Evolutionary conservation across 2,888 invertebrate species (phyloP).

Genomic region (Leptinotarsa rubiginosa): DNA sequence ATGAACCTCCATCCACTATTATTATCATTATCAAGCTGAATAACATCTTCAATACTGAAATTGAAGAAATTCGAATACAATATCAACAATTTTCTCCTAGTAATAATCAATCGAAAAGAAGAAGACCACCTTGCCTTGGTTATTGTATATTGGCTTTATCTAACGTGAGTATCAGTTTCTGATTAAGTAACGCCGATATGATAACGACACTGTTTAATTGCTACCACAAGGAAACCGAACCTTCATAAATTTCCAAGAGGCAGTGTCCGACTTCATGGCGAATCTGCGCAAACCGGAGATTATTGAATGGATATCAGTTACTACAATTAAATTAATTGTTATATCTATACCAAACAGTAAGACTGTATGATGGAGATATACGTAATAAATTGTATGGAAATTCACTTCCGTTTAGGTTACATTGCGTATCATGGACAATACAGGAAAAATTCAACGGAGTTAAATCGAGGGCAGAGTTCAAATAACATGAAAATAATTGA

Average conservation of each 20-base stretch:
- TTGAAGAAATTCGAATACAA: no score
- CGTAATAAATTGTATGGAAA: not conserved
- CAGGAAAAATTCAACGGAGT: no score
- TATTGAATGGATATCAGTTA: slow-evolving; percentile 43
- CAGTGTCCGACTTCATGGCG: slow-evolving; percentile 19
- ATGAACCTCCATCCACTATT: no score
- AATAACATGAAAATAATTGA: no score
- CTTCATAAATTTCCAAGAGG: slow-evolving; percentile 28
- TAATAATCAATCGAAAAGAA: not conserved
- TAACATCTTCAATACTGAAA: no score
- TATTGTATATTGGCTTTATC: slow-evolving; percentile 8
- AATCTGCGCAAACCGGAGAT: slow-evolving; percentile 18
- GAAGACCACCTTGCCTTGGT: not conserved
- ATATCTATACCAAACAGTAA: not conserved
- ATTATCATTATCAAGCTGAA: no score
- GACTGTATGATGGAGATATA: not conserved
- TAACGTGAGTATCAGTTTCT: slow-evolving; percentile 24
- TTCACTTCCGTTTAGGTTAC: not conserved
- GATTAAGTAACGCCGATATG: slow-evolving; percentile 30
- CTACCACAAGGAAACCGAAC: slow-evolving; percentile 32
- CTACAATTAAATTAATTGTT: slow-evolving; percentile 49
- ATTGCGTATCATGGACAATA: not conserved
- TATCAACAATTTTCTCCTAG: not conserved
- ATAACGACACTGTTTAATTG: slow-evolving; percentile 32
- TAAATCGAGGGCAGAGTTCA: no score